Evolutionary conservation across 2,797 vertebrate genomes (phyloP).

Genomic region (Clarias fuscus): DNA sequence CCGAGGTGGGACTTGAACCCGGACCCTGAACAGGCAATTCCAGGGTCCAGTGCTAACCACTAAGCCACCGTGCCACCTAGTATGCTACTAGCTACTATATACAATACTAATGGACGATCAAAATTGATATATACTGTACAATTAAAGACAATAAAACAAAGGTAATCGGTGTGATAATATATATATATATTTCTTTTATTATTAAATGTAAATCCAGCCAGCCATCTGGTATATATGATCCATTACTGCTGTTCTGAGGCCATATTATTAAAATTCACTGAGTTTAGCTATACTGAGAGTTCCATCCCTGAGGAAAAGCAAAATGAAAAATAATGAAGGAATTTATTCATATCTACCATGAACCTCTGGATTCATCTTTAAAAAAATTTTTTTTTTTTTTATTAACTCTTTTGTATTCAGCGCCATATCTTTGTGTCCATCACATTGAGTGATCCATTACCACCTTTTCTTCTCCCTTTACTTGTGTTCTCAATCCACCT

Average conservation of each 20-base stretch:
- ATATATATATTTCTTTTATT: too few relatives aligned
- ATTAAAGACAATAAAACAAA: neutral
- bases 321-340: neutral
- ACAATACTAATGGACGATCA: too few relatives aligned
- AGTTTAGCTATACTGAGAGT: neutral
- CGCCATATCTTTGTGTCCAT: neutral
- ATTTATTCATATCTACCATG: neutral
- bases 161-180: neutral
- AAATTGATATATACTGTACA: neutral
- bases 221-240: neutral
- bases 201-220: neutral
- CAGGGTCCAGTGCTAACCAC: too few relatives aligned
- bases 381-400: too few relatives aligned
- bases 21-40: too few relatives aligned
- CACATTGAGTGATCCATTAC: neutral
- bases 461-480: neutral
- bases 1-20: too few relatives aligned
- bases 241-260: neutral
- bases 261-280: neutral
- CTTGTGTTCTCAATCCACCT: constrained; percentile 17
- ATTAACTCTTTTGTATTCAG: neutral
- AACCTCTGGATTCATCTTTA: neutral
- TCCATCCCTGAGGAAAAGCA: constrained; percentile 1
- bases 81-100: too few relatives aligned
- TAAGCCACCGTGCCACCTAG: too few relatives aligned